Evolutionary conservation across 2,113 vertebrate genomes (phyloP).

Genomic region (Chelonoidis abingdonii): DNA sequence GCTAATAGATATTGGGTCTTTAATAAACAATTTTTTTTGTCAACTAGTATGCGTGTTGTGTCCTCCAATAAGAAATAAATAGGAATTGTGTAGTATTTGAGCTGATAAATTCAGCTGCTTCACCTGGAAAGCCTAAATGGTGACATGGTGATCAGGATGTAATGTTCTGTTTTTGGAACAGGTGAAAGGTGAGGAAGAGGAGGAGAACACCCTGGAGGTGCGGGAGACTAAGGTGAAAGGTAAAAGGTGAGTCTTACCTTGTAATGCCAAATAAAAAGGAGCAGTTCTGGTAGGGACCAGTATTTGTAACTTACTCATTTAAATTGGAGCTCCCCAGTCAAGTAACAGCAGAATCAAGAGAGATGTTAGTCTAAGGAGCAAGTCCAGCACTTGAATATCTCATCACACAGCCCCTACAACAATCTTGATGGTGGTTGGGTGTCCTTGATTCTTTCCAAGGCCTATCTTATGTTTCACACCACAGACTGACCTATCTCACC

Average conservation of each 20-base stretch:
- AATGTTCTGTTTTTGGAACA: conserved; percentile 64
- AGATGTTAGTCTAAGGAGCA: background rate
- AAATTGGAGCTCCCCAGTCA: fast-evolving
- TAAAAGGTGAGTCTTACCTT: conserved; percentile 82
- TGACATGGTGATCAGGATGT: background rate
- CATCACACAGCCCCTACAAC: background rate
- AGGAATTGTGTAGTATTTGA: background rate
- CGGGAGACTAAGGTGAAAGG: conserved; percentile 88
- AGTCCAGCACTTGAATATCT: background rate
- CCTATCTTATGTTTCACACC: background rate
- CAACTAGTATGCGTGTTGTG: background rate
- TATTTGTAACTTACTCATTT: background rate
- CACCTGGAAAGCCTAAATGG: background rate
- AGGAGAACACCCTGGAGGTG: conserved; percentile 89
- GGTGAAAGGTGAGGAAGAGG: conserved; percentile 95
- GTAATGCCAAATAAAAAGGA: background rate
- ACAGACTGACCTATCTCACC: background rate
- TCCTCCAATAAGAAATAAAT: fast-evolving
- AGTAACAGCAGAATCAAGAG: background rate
- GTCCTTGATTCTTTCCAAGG: background rate
- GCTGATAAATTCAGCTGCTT: fast-evolving
- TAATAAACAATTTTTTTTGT: background rate
- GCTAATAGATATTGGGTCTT: background rate
- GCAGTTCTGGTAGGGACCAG: background rate
- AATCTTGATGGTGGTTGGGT: background rate